phyloP scores from a whole-genome alignment of 2,797 vertebrate species.

The Mareca strepera region DNA sequence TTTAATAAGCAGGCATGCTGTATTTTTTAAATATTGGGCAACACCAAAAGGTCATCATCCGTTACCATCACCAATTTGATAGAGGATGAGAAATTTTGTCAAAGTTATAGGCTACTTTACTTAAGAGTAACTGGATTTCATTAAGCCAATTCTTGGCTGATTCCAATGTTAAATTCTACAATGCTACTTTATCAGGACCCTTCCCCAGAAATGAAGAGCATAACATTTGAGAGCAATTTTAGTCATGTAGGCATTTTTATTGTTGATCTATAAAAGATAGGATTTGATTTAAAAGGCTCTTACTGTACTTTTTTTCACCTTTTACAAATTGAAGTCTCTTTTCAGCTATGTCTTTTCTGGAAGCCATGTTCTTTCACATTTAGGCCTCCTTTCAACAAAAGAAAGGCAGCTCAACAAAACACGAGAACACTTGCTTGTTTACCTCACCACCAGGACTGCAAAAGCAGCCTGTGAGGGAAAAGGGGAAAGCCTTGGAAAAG shows the following conservation, averaged over 20 bases:
- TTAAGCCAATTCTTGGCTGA: neutral
- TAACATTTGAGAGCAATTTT: neutral
- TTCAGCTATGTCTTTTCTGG: neutral
- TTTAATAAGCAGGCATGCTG: neutral
- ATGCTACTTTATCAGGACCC: neutral
- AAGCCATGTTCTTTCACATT: neutral
- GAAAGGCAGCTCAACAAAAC: neutral
- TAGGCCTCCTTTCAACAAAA: neutral
- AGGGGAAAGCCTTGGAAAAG: neutral
- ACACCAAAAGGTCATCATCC: neutral
- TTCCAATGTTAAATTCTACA: neutral
- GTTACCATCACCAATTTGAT: neutral
- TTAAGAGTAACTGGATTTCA: neutral
- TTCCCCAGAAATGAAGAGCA: neutral
- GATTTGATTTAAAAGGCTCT: neutral
- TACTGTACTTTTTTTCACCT: neutral
- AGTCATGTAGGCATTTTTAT: neutral
- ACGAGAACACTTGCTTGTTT: neutral
- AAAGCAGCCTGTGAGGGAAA: neutral
- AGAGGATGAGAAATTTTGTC: neutral
- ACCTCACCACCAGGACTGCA: neutral
- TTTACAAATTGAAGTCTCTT: neutral
- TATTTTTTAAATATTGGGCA: neutral
- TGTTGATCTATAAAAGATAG: neutral
- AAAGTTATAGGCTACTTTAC: neutral